Base-by-base conservation (phyloP, 1,140 invertebrate species). In the Zaprionus vittiger region DNA sequence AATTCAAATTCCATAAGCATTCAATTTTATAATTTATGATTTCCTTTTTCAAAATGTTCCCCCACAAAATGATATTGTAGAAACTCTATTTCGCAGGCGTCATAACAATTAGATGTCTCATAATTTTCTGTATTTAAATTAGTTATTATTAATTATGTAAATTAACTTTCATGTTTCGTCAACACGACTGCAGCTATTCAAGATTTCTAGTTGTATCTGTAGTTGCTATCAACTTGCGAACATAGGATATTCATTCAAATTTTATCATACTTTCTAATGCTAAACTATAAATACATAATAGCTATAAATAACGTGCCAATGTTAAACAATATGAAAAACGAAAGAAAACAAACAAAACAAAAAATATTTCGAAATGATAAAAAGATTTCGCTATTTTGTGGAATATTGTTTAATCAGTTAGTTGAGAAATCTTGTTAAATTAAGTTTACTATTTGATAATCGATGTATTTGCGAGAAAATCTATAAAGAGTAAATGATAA, bases 291-390 rank as follows among this genome's bases (percentile, higher is more conserved):
- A 73, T 44, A 17, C 49, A 67, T 37, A 68, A 44, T 82, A 81
- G 54, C 49, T 85, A 86, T 81, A 83, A 69, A 76, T 84, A 87
- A 89, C 74, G 84, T 87, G 84, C 84, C 84, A 87, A 87, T 87
- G 84, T 89, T 89, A 68, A 59, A 79, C 49, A 22, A 66, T 57
- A 54, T 76, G 81, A 83, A 71, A 54, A 56, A 69, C 31, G 55
- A 70, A 78, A 73, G 52, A 70, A 78, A 80, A 74, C 34, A 55
- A 63, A 54, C 56, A 57, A 69, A 59, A 44, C 22, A 72, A 54
- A 55, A 47, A 73, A 47, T 11, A 41, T 79, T 55, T 62, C 41
- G 26, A 63, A 55, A 41, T 6, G 47, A 71, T 63, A 22, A 74
- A 49, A 74, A 62, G 11, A 49, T 72, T 83, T 74, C 76, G 65